Conservation (phyloP, 2,888 invertebrate genomes). For the Ypsolopha scabrella region DNA sequence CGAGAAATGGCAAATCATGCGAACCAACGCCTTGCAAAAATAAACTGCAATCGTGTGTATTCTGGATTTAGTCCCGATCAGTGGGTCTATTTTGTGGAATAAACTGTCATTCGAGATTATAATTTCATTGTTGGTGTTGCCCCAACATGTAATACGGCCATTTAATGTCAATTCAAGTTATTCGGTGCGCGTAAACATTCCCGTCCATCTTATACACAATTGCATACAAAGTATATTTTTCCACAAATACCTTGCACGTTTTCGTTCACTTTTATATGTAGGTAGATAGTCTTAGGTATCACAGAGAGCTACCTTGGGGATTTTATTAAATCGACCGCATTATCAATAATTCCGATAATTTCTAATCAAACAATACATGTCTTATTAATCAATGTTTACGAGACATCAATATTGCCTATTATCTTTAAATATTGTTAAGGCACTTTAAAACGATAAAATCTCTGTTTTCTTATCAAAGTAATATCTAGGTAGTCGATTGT, state of each 20-base stretch:
- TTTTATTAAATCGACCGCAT: slow-evolving; percentile 6
- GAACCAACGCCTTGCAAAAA: slow-evolving; percentile 61
- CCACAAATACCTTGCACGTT: too few relatives aligned
- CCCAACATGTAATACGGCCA: slow-evolving; percentile 38
- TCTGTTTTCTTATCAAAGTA: slow-evolving; percentile 39
- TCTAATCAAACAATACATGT: slow-evolving; percentile 58
- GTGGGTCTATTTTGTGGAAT: slow-evolving; percentile 39
- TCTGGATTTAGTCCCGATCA: slow-evolving; percentile 13
- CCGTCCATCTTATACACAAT: too few relatives aligned
- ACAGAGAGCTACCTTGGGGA: neutral
- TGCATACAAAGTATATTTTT: too few relatives aligned
- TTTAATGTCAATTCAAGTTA: slow-evolving; percentile 32
- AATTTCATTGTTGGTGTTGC: slow-evolving; percentile 29
- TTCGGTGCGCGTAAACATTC: slow-evolving; percentile 3
- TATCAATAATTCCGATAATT: slow-evolving; percentile 49
- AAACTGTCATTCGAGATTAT: slow-evolving; percentile 45
- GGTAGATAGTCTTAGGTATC: slow-evolving; percentile 14
- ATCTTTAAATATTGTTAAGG: slow-evolving; percentile 58
- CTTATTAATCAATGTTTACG: slow-evolving; percentile 31
- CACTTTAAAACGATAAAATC: slow-evolving; percentile 57
- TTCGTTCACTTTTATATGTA: neutral
- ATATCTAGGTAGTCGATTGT: slow-evolving; percentile 17
- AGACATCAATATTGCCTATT: slow-evolving; percentile 40
- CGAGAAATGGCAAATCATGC: slow-evolving; percentile 40
- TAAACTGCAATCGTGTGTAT: slow-evolving; percentile 12